Evolutionary conservation across 2,888 invertebrate species (phyloP), one percentile per base, ranked within the genome.

Genomic region (Linyphia triangularis): DNA sequence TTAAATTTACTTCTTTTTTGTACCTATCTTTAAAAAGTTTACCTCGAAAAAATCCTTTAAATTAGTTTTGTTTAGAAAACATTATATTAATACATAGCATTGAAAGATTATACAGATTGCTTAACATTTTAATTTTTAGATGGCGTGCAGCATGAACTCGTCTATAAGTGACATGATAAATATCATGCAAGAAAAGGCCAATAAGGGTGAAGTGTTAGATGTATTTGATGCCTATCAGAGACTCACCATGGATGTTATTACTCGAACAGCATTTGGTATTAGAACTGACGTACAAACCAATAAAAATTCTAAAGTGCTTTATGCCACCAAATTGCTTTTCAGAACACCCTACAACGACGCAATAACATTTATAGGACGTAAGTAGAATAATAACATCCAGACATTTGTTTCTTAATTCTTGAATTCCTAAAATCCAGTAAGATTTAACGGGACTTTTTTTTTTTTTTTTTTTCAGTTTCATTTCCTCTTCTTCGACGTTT

Each of bases 181-280:
- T 0, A 91, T 92, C 13, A 90, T 94, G 30, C 91, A 91, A 10
- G 90, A 92, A 13, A 90, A 91, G 26, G 89, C 91, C 6, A 90
- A 91, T 7, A 90, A 90, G 5, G 90, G 90, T 2, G 22, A 72
- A 10, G 84, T 69, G 26, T 91, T 93, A 40, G 93, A 94, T 79
- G 92, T 93, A 51, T 92, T 93, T 88, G 91, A 92, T 91, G 79
- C 92, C 1, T 93, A 92, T 89, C 93, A 94, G 91, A 92, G 93
- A 7, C 91, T 94, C 51, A 94, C 94, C 0, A 92, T 94, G 89
- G 93, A 94, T 88, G 93, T 93, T 1, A 94, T 94, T 84, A 92
- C 92, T 4, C 92, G 93, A 59, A 93, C 93, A 89, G 94, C 93
- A 0, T 92, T 94, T 81, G 94, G 93, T 3, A 91, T 93, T 89